A percentile compares a stretch with the other conserved stretches of the same genome.
phyloP scores from a whole-genome alignment of 2,113 vertebrate genomes.

The Pterocles orientalis region DNA sequence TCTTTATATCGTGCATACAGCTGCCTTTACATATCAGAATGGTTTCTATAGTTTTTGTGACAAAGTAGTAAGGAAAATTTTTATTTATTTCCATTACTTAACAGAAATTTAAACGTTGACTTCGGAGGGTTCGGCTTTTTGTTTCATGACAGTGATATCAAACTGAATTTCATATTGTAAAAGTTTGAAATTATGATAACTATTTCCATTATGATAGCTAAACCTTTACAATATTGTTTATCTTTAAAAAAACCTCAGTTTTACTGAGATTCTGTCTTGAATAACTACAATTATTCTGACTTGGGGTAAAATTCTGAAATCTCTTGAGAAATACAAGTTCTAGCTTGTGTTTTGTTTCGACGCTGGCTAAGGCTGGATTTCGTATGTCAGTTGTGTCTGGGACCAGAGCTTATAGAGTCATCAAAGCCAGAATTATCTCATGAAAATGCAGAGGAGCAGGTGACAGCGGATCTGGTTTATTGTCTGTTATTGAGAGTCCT shows the following conservation, averaged over 20 bases:
- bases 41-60: background rate
- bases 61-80: background rate
- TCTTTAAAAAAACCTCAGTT: background rate
- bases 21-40: background rate
- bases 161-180: background rate
- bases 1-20: too few relatives aligned
- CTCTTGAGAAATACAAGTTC: background rate
- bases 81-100: background rate
- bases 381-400: fast-evolving
- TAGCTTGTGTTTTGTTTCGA: background rate
- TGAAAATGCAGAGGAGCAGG: background rate
- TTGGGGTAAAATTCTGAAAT: background rate
- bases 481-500: background rate
- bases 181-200: background rate
- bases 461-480: background rate
- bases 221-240: background rate
- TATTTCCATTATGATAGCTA: background rate
- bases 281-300: background rate
- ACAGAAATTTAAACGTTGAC: background rate
- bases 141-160: too few relatives aligned
- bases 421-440: background rate
- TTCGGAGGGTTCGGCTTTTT: background rate
- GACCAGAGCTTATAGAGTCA: background rate
- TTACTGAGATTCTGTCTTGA: background rate
- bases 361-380: background rate